Conservation (phyloP, 2,797 vertebrate genomes). For the Chelidonichthys spinosus region DNA sequence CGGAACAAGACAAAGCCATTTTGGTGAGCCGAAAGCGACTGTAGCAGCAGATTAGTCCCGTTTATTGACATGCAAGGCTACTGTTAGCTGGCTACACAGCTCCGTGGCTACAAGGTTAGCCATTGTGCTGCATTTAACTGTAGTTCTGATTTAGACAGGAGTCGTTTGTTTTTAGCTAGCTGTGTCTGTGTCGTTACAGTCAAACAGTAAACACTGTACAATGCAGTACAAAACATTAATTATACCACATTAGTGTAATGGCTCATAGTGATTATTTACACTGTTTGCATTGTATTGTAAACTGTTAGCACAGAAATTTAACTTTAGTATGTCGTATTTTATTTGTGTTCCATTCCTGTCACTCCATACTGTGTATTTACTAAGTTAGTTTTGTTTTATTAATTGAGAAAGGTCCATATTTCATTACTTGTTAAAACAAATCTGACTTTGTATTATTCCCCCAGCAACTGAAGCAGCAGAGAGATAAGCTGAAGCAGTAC, state of each 20-base stretch:
- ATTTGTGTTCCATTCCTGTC: not conserved
- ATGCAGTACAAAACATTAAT: not conserved
- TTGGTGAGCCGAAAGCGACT: conserved; percentile 84
- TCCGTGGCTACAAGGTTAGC: not conserved
- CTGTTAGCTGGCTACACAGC: not conserved
- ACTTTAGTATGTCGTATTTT: not conserved
- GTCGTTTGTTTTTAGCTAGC: not conserved
- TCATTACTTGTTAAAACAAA: not conserved
- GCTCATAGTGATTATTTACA: too few species aligned
- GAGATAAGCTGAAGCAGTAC: conserved; percentile 93
- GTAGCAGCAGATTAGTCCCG: conserved; percentile 47
- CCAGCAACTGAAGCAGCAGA: conserved; percentile 95
- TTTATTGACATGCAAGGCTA: not conserved
- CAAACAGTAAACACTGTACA: not conserved
- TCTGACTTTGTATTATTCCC: not conserved
- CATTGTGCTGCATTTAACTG: not conserved
- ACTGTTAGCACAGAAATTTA: not conserved
- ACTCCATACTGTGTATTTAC: not conserved
- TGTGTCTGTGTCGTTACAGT: not conserved
- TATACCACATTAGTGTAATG: too few species aligned
- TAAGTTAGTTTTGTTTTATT: too few species aligned
- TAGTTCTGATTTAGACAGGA: not conserved
- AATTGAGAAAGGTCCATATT: not conserved
- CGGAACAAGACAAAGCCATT: conserved; percentile 92
- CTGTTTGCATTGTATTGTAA: not conserved